A percentile compares a stretch with the other conserved stretches of the same genome.
Evolutionary conservation across 2,888 invertebrate species (phyloP).

Genomic region (Entomobrya proxima): DNA sequence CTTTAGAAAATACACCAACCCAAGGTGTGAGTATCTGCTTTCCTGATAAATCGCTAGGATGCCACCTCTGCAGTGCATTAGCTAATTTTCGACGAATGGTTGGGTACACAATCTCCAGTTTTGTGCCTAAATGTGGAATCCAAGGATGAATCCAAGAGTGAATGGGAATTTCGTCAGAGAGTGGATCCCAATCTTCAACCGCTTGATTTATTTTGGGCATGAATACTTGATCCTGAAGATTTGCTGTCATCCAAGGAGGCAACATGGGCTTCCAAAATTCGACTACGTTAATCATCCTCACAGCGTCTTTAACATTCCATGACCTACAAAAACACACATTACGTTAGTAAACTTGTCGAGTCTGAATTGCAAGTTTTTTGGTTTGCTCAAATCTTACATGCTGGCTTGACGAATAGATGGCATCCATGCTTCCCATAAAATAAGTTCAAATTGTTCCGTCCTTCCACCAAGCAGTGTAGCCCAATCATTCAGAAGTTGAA

Average conservation of each 20-base stretch:
- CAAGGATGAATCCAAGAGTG: conserved; percentile 99
- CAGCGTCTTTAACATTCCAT: conserved; percentile 91
- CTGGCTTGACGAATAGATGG: conserved; percentile 87
- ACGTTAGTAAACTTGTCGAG: neutral
- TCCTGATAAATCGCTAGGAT: conserved; percentile 95
- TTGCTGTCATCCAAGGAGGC: conserved; percentile 89
- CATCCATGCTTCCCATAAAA: conserved; percentile 94
- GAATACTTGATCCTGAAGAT: conserved; percentile 88
- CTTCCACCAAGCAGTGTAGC: conserved; percentile 63
- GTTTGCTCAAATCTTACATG: conserved; percentile 80
- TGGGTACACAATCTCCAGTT: conserved; percentile 86
- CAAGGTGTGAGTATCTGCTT: conserved; percentile 94
- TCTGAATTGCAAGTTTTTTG: neutral
- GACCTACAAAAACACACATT: conserved; percentile 80
- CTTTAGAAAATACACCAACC: conserved; percentile 86
- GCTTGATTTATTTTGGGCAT: conserved; percentile 84
- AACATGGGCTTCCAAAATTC: conserved; percentile 88
- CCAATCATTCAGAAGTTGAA: conserved; percentile 78
- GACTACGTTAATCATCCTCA: conserved; percentile 86
- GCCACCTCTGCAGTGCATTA: conserved; percentile 93
- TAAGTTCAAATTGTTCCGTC: conserved; percentile 84
- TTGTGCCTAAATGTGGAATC: conserved; percentile 87
- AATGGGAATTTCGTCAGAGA: conserved; percentile 95
- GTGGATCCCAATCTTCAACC: conserved; percentile 95
- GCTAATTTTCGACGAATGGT: conserved; percentile 94